A percentile compares a stretch with the other conserved stretches of the same genome.
Evolutionary conservation across 2,797 vertebrate genomes (phyloP).

Genomic region (Melanotaenia nigrans): DNA sequence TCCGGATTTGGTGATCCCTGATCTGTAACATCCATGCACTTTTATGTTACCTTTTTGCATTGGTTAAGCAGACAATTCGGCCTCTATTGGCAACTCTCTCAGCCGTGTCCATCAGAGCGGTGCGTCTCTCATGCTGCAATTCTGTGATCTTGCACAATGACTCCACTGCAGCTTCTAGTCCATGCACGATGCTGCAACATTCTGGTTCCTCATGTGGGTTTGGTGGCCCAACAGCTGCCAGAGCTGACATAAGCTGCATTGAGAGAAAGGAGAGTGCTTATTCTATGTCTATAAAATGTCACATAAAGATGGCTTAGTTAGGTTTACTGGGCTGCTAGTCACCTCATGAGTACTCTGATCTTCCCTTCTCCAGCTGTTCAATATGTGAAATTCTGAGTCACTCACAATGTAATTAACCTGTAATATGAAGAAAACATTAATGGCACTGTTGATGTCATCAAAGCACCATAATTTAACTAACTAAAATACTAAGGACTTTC

Average conservation of each 20-base stretch:
- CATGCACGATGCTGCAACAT: constrained; percentile 97
- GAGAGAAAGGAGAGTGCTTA: not conserved
- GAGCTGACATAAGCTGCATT: constrained; percentile 91
- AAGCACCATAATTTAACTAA: not conserved
- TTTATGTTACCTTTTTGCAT: constrained; percentile 91
- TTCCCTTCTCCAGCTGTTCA: constrained; percentile 96
- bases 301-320: not conserved
- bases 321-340: constrained; percentile 25
- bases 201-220: constrained; percentile 95
- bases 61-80: constrained; percentile 96
- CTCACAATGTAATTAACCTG: constrained; percentile 98
- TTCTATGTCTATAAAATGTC: not conserved
- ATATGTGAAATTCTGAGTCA: constrained; percentile 94
- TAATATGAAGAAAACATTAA: constrained; percentile 24
- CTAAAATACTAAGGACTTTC: not conserved
- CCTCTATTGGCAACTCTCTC: constrained; percentile 95
- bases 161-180: constrained; percentile 94
- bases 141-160: constrained; percentile 95
- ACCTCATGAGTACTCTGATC: constrained; percentile 97
- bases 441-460: not conserved
- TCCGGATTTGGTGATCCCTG: not conserved
- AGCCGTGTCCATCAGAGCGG: constrained; percentile 91
- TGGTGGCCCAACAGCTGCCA: constrained; percentile 95
- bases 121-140: constrained; percentile 93
- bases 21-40: not conserved